Evolutionary conservation across 2,888 invertebrate genomes (phyloP).

Genomic region (Troides helena): DNA sequence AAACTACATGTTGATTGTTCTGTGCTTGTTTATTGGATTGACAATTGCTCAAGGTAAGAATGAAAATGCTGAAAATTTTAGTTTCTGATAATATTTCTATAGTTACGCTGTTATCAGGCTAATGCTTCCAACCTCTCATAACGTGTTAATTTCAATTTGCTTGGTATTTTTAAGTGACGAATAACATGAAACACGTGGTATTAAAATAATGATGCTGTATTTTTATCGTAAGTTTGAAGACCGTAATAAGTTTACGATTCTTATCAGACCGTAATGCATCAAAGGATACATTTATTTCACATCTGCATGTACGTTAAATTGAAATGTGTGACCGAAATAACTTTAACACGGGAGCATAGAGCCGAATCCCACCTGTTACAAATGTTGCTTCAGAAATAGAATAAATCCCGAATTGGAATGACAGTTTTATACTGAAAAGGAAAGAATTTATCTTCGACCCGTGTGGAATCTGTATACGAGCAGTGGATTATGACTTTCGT

Average conservation of each 20-base stretch:
- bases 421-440: conserved; percentile 57
- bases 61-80: conserved; percentile 29
- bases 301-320: conserved; percentile 40
- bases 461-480: conserved; percentile 3
- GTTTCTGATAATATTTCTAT: background rate
- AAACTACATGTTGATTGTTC: conserved; percentile 47
- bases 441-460: conserved; percentile 15
- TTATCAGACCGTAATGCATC: conserved; percentile 63
- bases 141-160: background rate
- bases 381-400: conserved; percentile 59
- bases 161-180: background rate
- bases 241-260: conserved; percentile 38
- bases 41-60: conserved; percentile 65
- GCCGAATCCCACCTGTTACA: conserved; percentile 63
- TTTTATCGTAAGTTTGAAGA: conserved; percentile 16
- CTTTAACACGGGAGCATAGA: conserved; percentile 42
- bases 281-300: conserved; percentile 62
- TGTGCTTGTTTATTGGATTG: conserved; percentile 53
- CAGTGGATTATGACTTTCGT: background rate
- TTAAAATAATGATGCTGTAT: background rate
- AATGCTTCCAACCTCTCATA: background rate
- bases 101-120: background rate
- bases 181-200: background rate
- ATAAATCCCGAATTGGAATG: conserved; percentile 54
- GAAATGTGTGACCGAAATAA: conserved; percentile 51